phyloP scores from a whole-genome alignment of 1,140 invertebrate genomes.

The Maconellicoccus hirsutus region DNA sequence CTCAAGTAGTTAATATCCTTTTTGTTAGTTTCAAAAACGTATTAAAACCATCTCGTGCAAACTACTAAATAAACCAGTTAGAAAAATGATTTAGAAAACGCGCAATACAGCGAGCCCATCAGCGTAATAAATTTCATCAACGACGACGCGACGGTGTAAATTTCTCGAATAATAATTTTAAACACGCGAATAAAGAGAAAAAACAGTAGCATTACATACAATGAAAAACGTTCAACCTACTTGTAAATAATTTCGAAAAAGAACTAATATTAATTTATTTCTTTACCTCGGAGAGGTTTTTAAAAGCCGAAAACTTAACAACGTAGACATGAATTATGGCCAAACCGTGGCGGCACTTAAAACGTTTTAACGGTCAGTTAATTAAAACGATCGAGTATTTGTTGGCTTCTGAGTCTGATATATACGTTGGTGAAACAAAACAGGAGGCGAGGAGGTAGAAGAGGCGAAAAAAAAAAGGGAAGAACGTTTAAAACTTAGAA shows the following conservation, averaged over 20 bases:
- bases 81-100: too few relatives aligned
- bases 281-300: constrained; percentile 16
- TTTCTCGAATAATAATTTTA: too few relatives aligned
- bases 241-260: constrained; percentile 20
- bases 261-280: constrained; percentile 21
- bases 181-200: background rate
- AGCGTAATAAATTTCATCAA: too few relatives aligned
- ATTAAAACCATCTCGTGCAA: too few relatives aligned
- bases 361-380: constrained; percentile 20
- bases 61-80: too few relatives aligned
- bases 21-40: too few relatives aligned
- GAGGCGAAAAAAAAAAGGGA: background rate
- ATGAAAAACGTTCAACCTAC: background rate
- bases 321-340: constrained; percentile 14
- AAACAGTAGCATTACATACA: background rate
- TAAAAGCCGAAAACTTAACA: constrained; percentile 19
- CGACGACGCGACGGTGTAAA: too few relatives aligned
- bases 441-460: background rate
- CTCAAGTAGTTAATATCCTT: too few relatives aligned
- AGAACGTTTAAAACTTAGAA: background rate
- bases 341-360: constrained; percentile 12
- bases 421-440: background rate
- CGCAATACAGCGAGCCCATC: too few relatives aligned
- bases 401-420: background rate
- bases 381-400: constrained; percentile 12